Base-by-base conservation (phyloP, 2,888 invertebrate genomes). In the Idaea straminata region DNA sequence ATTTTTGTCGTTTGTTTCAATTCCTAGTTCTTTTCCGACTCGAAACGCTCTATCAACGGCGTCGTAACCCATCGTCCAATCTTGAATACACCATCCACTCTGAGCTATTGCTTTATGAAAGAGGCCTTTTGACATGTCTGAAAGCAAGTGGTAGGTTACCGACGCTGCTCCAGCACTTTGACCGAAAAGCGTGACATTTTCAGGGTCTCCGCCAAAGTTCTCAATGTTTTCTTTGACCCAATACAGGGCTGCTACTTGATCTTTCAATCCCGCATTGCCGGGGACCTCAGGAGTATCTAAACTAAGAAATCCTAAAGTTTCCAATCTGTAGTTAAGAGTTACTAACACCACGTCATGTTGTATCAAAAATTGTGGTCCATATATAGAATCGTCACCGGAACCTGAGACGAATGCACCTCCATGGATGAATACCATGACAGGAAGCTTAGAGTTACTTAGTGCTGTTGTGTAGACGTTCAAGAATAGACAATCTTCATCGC, bases 201-300 rank as follows among this genome's bases (percentile, higher is more conserved):
- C 66, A 4, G 76, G 71, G 63, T 78, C 72, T 7, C 78, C 78
- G 10, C 78, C 77, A 62, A 78, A 78, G 0, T 66, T 65, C 0
- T 59, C 62, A n/a, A 78, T 78, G 36, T 76, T 77, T 5, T 64
- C 66, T n/a, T 71, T 71, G 4, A 79, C 70, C 77, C 77, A 78
- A 61, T 62, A 66, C n/a, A 78, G 16, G 5, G 77, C 78, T 10
- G 71, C 69, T 0, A 76, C 73, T 64, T 77, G 76, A 25, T 78
- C 78, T 59, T 93, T 93, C n/a, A 93, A 74, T 0, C 93, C 93
- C 69, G 91, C 91, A 75, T 94, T 94, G 15, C 94, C 94, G 0
- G 93, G 92, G 0, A 91, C 92, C 71, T 88, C 91, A 16, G 73
- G 70, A 35, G 90, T 91, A 25, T 82, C 77, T 7, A 93, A 87